Evolutionary conservation across 2,888 invertebrate genomes (phyloP), one percentile per base, ranked within the genome.

Genomic region (Leucophora obtusa): DNA sequence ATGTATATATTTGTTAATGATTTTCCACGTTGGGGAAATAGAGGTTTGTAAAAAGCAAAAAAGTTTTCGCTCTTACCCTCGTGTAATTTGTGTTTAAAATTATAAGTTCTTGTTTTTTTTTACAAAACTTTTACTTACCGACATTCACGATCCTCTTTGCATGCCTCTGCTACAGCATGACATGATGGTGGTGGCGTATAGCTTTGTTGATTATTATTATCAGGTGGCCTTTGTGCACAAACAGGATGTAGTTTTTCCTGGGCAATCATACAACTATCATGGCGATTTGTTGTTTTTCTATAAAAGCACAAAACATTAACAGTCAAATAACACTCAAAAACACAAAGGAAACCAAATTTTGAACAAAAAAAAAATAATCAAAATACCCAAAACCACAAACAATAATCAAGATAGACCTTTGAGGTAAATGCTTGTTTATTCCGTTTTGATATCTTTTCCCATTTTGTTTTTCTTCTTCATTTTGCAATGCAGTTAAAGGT

Each of bases 211-310:
- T 89, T 90, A 85, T 88, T 88, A 66, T 92, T 92, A 77, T 93
- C 92, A 60, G 94, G 93, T 77, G 94, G 93, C 74, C 96, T 93
- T 90, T 96, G 96, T 65, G 97, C 97, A 90, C 97, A 97, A 58
- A 94, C 93, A 10, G 97, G 97, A 90, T 97, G 97, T 82, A 97
- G 93, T 87, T 95, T 95, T 90, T 97, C 96, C 91, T 97, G 96
- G 82, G 97, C 96, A 86, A 95, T 93, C 92, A 96, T 94, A 91
- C 97, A 97, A 82, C 95, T 94, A 89, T 96, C 96, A 88, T 96
- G 94, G 85, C 94, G 95, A 91, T 95, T 95, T 87, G 95, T 95
- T 43, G 96, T 95, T 94, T 96, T 96, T 91, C 96, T 97, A 83
- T 33, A 9, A 21, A 24, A 65, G 63, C 59, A 62, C 7, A 43